Evolutionary conservation across 2,113 vertebrate species (phyloP).

Genomic region (Prochilodus magdalenae): DNA sequence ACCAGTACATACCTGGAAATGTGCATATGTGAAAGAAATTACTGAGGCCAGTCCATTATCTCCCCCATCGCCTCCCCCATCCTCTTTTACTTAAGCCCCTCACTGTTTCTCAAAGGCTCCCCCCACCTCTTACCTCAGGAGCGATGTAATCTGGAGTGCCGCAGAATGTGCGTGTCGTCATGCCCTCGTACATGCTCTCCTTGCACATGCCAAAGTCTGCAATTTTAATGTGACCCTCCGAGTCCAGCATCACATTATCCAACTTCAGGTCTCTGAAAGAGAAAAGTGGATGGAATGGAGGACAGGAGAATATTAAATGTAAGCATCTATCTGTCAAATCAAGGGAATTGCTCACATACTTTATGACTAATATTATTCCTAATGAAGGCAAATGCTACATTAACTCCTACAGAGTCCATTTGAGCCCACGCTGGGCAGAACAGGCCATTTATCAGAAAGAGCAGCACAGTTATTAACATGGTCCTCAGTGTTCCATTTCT

Average conservation of each 20-base stretch:
- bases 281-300: neutral
- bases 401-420: neutral
- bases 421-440: neutral
- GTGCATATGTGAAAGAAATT: no score
- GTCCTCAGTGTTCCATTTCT: neutral
- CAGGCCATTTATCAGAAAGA: neutral
- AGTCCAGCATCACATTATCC: conserved; percentile 98
- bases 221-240: conserved; percentile 98
- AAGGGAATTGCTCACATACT: neutral
- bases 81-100: neutral
- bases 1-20: no score
- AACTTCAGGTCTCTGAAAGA: conserved; percentile 93
- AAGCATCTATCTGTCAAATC: neutral
- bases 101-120: neutral
- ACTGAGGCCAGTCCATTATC: no score
- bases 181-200: conserved; percentile 91
- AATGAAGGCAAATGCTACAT: neutral
- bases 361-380: neutral
- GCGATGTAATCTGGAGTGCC: conserved; percentile 99
- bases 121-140: conserved; percentile 86
- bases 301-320: neutral
- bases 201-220: conserved; percentile 99
- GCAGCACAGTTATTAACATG: neutral
- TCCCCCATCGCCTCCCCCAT: neutral
- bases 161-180: conserved; percentile 95